A percentile compares a stretch with the other conserved stretches of the same genome.
These are phyloP conservation scores for Channallabes apus DNA, from an alignment of 2,797 vertebrate genomes.

Conservation along the genomic window DNA sequence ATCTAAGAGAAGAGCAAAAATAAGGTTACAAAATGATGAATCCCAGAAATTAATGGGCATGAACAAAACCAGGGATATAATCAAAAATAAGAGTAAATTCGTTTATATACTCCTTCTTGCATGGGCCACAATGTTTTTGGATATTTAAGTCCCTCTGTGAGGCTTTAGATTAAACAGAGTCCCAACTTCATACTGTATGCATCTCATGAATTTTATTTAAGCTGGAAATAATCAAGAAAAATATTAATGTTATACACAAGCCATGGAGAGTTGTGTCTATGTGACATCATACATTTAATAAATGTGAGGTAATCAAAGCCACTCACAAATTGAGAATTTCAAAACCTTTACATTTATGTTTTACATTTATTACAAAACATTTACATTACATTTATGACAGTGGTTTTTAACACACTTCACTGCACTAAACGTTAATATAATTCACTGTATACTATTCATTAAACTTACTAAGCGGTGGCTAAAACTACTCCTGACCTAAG, in stretches of 20 bases:
- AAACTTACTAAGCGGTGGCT: not conserved
- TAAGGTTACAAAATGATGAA: too few species aligned
- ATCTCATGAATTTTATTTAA: not conserved
- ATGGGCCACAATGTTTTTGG: too few species aligned
- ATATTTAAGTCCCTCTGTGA: not conserved
- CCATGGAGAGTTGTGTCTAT: not conserved
- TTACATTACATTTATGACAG: not conserved
- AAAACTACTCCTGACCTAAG: not conserved
- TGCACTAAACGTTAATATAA: not conserved
- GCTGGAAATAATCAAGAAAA: not conserved
- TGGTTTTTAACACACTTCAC: not conserved
- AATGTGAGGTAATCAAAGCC: not conserved
- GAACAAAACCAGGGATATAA: too few species aligned
- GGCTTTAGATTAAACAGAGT: not conserved
- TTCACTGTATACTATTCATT: not conserved
- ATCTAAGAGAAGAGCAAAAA: too few species aligned
- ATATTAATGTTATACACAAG: not conserved
- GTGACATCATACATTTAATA: too few species aligned
- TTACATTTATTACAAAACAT: too few species aligned
- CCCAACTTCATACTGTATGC: not conserved
- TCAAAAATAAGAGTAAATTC: too few species aligned
- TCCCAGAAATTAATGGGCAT: too few species aligned
- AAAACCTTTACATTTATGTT: too few species aligned
- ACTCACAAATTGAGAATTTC: not conserved
- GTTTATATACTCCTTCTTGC: not conserved